Evolutionary conservation across 2,797 vertebrate genomes (phyloP).

Genomic region (Sebastes itinus): DNA sequence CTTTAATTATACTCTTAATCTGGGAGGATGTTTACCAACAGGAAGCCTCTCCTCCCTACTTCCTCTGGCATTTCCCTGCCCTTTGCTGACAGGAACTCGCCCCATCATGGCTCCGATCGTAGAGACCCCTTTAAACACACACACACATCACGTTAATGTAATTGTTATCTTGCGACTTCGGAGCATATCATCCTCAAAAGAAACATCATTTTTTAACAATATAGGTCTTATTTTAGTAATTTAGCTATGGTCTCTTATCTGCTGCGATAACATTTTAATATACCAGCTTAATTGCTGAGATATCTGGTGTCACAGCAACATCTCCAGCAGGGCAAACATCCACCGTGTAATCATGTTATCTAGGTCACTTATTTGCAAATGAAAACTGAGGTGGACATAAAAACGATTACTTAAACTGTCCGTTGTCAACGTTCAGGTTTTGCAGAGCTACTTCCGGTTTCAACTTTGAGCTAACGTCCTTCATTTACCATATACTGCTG

Average conservation of each 20-base stretch:
- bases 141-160: background rate
- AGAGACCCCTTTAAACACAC: background rate
- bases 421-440: background rate
- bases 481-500: background rate
- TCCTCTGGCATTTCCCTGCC: conserved; percentile 78
- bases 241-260: background rate
- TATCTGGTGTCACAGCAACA: conserved; percentile 4
- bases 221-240: background rate
- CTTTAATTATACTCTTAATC: conserved; percentile 75
- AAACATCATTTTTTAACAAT: background rate
- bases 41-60: conserved; percentile 72
- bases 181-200: background rate
- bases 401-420: background rate
- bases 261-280: background rate
- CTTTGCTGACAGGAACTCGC: conserved; percentile 62
- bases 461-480: background rate
- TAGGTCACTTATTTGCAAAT: background rate
- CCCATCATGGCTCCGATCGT: background rate
- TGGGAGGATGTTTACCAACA: conserved; percentile 80
- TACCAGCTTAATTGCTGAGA: background rate
- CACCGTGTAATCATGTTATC: background rate
- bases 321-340: background rate
- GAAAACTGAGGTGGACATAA: background rate
- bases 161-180: background rate
- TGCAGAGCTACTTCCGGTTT: background rate